These are phyloP conservation scores for Orchesella cincta DNA, from an alignment of 1,140 invertebrate species.

Conservation along the genomic window DNA sequence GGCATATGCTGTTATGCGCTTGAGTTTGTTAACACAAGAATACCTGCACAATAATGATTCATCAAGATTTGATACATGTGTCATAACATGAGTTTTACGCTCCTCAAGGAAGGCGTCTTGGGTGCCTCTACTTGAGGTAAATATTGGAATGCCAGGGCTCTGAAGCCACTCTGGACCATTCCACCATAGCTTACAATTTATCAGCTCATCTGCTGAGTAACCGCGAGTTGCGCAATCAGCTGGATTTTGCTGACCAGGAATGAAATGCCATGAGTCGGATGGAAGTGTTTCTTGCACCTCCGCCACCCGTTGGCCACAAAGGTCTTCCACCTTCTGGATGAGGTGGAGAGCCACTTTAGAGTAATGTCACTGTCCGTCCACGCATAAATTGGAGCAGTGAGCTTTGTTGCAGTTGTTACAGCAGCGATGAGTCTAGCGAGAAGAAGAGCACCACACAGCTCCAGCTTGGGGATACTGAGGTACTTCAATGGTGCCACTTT, in stretches of 20 bases:
- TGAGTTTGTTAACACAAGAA: too few relatives aligned
- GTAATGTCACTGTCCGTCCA: constrained; percentile 15
- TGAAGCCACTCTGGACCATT: background rate
- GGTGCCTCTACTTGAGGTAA: too few relatives aligned
- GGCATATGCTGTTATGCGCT: too few relatives aligned
- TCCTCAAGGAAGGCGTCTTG: too few relatives aligned
- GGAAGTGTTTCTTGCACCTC: background rate
- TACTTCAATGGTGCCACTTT: constrained; percentile 28
- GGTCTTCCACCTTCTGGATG: background rate
- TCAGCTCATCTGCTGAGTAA: background rate
- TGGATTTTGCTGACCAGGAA: background rate
- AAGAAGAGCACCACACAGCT: constrained; percentile 22
- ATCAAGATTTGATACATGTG: too few relatives aligned
- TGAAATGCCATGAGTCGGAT: background rate
- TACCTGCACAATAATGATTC: too few relatives aligned
- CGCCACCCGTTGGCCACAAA: background rate
- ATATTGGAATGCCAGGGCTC: too few relatives aligned
- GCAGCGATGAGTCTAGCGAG: background rate
- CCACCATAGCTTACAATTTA: background rate
- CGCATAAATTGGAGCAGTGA: too few relatives aligned
- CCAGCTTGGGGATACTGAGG: constrained; percentile 3
- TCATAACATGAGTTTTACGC: too few relatives aligned
- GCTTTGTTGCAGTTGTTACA: background rate
- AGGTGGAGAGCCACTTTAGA: background rate
- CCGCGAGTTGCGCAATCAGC: background rate